These are phyloP conservation scores for Mustela lutreola DNA, from an alignment of 2,113 vertebrate genomes.

Conservation along the genomic window DNA sequence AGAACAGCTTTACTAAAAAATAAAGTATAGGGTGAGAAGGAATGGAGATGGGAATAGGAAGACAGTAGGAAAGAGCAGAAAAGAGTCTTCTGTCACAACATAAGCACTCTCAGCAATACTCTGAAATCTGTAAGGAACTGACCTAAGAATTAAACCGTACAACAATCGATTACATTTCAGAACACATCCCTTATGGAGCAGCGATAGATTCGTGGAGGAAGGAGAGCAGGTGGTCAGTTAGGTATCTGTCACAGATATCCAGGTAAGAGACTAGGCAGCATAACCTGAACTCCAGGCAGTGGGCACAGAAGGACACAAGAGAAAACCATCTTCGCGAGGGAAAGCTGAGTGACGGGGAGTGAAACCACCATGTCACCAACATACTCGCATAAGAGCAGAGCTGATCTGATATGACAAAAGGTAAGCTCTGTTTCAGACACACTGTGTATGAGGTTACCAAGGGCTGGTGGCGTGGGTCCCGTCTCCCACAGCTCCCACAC, in stretches of 20 bases:
- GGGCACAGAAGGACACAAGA: background rate
- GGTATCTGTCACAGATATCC: background rate
- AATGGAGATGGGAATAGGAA: background rate
- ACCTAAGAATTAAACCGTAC: background rate
- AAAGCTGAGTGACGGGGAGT: background rate
- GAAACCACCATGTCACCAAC: background rate
- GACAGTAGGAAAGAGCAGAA: background rate
- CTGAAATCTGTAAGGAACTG: background rate
- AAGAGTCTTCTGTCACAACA: background rate
- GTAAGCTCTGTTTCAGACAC: background rate
- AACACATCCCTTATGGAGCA: background rate
- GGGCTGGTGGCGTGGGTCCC: fast-evolving
- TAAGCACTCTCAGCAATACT: background rate
- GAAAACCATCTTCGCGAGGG: background rate
- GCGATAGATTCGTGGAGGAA: background rate
- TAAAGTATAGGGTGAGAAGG: background rate
- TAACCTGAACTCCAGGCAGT: background rate
- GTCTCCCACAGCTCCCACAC: background rate
- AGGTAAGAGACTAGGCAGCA: background rate
- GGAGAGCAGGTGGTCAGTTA: background rate
- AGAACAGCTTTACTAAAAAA: background rate
- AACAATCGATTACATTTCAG: background rate
- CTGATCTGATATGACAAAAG: background rate
- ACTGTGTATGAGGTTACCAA: background rate
- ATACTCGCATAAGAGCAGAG: background rate